These are phyloP conservation scores for Fulica atra DNA, from an alignment of 2,113 vertebrate species.

Conservation along the genomic window DNA sequence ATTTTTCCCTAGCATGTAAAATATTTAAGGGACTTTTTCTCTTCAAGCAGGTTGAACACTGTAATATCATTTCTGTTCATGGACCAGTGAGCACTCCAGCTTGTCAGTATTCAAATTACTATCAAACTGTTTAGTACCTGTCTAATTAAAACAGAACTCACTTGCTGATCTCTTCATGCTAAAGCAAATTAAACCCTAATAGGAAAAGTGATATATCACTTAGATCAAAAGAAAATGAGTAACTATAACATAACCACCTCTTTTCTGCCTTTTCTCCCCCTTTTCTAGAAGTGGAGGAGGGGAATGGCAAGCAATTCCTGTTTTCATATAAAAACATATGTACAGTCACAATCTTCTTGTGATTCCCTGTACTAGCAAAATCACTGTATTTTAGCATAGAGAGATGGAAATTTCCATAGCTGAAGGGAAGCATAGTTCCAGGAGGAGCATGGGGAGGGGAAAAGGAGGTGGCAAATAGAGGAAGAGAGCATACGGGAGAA, in stretches of 20 bases:
- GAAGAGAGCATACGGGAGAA: not conserved
- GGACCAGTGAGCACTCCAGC: slow-evolving; percentile 56
- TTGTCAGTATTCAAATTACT: slow-evolving; percentile 71
- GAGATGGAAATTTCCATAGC: not conserved
- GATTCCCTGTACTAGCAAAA: not conserved
- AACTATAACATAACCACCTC: slow-evolving; percentile 21
- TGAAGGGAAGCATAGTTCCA: not conserved
- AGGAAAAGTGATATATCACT: slow-evolving; percentile 67
- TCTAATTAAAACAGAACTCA: slow-evolving; percentile 73
- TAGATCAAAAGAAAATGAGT: slow-evolving; percentile 67
- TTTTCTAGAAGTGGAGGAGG: not conserved
- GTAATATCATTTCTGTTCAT: slow-evolving; percentile 59
- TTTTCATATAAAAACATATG: slow-evolving; percentile 14
- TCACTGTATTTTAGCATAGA: not conserved
- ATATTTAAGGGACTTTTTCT: slow-evolving; percentile 40
- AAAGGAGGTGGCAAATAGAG: not conserved
- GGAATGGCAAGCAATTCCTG: not conserved
- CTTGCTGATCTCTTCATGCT: slow-evolving; percentile 67
- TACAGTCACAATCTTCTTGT: not conserved
- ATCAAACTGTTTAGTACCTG: slow-evolving; percentile 71
- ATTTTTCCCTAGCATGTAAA: slow-evolving; percentile 1
- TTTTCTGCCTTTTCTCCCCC: not conserved
- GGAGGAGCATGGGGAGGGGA: not conserved
- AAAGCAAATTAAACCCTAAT: slow-evolving; percentile 72
- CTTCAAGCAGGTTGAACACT: slow-evolving; percentile 16